Evolutionary conservation across 64 coral and sea anemone species (phyloP), one percentile per base, ranked within the genome.

Genomic region (Catalaphyllia jardinei): DNA sequence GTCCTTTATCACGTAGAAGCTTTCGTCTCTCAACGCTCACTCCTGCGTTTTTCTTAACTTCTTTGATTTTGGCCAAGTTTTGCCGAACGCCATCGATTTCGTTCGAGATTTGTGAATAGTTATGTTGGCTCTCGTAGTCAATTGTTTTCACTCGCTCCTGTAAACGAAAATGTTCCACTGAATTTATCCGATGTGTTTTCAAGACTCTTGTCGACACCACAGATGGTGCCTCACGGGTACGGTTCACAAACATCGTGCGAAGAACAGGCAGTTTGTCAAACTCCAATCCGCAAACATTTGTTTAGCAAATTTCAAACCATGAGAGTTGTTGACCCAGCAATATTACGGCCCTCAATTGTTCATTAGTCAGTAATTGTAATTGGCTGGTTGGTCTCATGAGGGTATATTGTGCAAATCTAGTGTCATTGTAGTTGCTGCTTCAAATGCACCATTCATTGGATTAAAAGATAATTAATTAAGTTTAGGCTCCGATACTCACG

Each of bases 11-110:
- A 12, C 88, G 86, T 39, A 96, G 75, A 22, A 96, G 72, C 51
- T 89, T 96, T 59, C 94, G 69, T 24, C 94, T 96, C 31, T 89
- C 94, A 15, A 93, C 94, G 27, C 94, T 96, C 17, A 96, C 49
- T 10, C 90, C 91, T 22, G 87, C 50, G 18, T 86, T 92, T 10
- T 88, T 85, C 42, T 96, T 96, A 29, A 96, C 87, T 71, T 63
- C 89, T 27, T 93, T 96, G 16, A 96, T 93, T n/a, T 83, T 88
- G 60, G 69, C 79, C n/a, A 96, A 84, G 31, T 90, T 97, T 73
- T 97, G 89, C 9, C 92, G 92, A 71, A 97, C 88, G 11, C 88
- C 92, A 87, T 97, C 95, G 33, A 97, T 97, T 76, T 97, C 91
- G 72, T 97, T 92, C 50, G 92, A 97, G 31, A 97, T 93, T 76